These are phyloP conservation scores for Spondyliosoma cantharus DNA, from an alignment of 2,797 vertebrate species.

Conservation along the genomic window DNA sequence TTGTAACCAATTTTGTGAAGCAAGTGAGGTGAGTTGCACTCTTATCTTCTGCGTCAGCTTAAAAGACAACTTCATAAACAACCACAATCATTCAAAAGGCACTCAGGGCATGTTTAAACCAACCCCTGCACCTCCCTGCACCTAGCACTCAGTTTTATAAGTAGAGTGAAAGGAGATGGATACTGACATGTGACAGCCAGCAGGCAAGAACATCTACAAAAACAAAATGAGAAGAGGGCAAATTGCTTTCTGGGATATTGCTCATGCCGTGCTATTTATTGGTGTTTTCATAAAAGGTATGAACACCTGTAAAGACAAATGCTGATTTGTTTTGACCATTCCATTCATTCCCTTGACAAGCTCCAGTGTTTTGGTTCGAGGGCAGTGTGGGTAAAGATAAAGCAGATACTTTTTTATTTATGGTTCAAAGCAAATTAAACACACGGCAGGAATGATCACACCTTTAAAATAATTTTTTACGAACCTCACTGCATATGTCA, in stretches of 20 bases:
- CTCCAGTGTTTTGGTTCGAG: neutral
- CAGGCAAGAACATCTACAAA: conserved; percentile 29
- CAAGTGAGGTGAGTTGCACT: conserved; percentile 17
- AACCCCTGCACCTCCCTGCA: conserved; percentile 15
- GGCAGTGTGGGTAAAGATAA: neutral
- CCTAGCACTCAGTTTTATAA: conserved; percentile 36
- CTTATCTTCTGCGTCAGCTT: conserved; percentile 31
- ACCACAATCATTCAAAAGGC: conserved; percentile 31
- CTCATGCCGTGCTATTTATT: conserved; percentile 6
- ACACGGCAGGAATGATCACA: conserved; percentile 48
- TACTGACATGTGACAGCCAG: conserved; percentile 40
- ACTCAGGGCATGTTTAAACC: conserved; percentile 27
- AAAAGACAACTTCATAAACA: conserved; percentile 37
- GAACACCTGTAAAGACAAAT: conserved; percentile 26
- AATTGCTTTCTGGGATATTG: conserved; percentile 11
- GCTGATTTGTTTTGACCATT: conserved; percentile 36
- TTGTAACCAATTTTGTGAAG: conserved; percentile 20
- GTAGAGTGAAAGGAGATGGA: conserved; percentile 29
- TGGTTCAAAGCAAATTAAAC: conserved; percentile 39
- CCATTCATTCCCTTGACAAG: neutral
- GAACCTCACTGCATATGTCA: conserved; percentile 56
- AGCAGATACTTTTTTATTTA: conserved; percentile 21
- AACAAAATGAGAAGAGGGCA: conserved; percentile 35
- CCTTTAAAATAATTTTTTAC: conserved; percentile 34
- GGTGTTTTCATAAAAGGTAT: conserved; percentile 20